Evolutionary conservation across 2,797 vertebrate species (phyloP), one percentile per base, ranked within the genome.

Genomic region (Heteromormyrus szaboi): DNA sequence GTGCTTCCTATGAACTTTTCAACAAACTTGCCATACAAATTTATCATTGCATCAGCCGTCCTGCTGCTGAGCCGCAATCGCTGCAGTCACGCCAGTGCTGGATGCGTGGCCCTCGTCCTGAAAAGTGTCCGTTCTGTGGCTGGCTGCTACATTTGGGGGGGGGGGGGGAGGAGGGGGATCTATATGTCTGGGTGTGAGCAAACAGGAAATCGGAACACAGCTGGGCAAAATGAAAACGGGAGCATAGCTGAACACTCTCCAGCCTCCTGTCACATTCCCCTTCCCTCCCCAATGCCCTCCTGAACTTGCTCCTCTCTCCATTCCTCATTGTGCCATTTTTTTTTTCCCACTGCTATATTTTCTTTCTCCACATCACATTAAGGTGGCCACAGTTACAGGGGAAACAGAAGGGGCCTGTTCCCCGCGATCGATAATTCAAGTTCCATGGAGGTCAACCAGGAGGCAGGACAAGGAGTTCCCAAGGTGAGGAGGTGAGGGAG

Each of bases 391-490:
- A 93, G 94, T 95, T 94, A 94, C 91, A 88, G 90, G 90, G 92
- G 88, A 91, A 90, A 37, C 22, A 91, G 92, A 94, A 92, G 89
- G 90, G 91, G 92, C 90, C 91, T 91, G 92, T 92, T 92, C 89
- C 81, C 90, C 91, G 65, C 89, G 88, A 93, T 95, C 90, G 93
- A 93, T 95, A 94, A 95, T 96, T 95, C 93, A 95, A 90, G 88
- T 59, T 95, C 95, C 92, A 95, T 95, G 91, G 92, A 91, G 92
- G 91, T 91, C 93, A 93, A 93, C 95, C 94, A 94, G 92, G 91
- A 91, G 90, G 91, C 92, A 90, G 93, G 93, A 90, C 92, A 90
- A 84, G 44, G 81, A 84, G 46, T 91, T 91, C 92, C 92, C 88
- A 91, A 94, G 92, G 92, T 93, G 91, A 22, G 44, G 59, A 11